Evolutionary conservation across 2,113 vertebrate genomes (phyloP).

Genomic region (Cyphomyrus discorhynchus): DNA sequence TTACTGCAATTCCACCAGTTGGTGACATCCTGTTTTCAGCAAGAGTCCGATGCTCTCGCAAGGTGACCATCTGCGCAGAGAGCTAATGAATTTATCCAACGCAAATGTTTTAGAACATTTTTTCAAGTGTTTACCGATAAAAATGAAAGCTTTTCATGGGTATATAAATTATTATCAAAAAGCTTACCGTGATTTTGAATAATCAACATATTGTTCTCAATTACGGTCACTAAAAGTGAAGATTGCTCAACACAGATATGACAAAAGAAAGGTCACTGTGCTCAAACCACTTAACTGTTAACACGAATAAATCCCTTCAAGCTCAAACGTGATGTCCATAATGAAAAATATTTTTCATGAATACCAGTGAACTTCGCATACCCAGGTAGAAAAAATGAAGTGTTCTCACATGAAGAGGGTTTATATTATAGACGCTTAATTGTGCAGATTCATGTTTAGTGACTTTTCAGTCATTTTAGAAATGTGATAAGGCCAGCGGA

Average conservation of each 20-base stretch:
- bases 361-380: neutral
- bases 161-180: neutral
- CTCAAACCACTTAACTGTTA: neutral
- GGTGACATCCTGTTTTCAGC: neutral
- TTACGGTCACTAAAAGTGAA: neutral
- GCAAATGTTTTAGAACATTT: neutral
- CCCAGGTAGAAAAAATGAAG: neutral
- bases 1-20: neutral
- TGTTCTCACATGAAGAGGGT: neutral
- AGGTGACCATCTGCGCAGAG: neutral
- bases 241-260: neutral
- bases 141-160: conserved; percentile 7
- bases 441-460: neutral
- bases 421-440: neutral
- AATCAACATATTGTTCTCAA: neutral
- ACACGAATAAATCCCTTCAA: neutral
- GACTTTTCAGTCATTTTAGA: neutral
- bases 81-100: neutral
- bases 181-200: neutral
- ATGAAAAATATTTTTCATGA: neutral
- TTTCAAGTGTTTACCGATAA: neutral
- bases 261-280: neutral
- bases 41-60: neutral
- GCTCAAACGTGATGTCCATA: neutral
- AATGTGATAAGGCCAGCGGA: neutral